Base-by-base conservation (phyloP, 2,797 vertebrate species). In the Sebastes paucispinis region DNA sequence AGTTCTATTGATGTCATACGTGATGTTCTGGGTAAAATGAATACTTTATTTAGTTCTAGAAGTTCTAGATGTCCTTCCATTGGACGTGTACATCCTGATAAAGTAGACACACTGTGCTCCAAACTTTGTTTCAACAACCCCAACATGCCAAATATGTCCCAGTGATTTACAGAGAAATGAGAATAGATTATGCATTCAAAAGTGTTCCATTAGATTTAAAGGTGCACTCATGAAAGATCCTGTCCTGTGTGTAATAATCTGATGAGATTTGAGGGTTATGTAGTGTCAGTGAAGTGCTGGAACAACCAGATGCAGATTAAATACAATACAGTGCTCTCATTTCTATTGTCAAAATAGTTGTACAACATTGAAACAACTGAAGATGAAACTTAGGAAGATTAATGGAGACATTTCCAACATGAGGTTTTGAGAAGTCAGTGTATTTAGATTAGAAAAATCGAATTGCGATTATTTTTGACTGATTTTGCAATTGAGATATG, bases 41-140 rank as follows among this genome's bases (percentile, higher is more conserved):
- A 14, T 63, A 25, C 24, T 69, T 86, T 20, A 24, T 62, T 64
- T 77, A 74, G 32, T 73, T 77, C 0, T 18, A 24, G 6, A 86
- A 84, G 70, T 86, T 79, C 1, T 73, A 66, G 22, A 65, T 79
- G n/a, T 66, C 58, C 25, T 64, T 55, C 8, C 16, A 4, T 11
- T 55, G 12, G 25, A 47, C 62, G 16, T 31, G 14, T 18, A 34
- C 58, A 62, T 11, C 14, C 1, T 20, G 12, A 12, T 8, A 77
- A 74, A 62, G 8, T 31, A 31, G 18, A 34, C 70, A 71, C 31
- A 36, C 20, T 72, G n/a, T 43, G 16, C 20, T 63, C 25, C 54
- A 43, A 83, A 81, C 29, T 79, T 72, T 63, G 14, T n/a, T 31
- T 32, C 4, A n/a, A 57, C 9, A 57, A 29, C n/a, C 20, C 5